Evolutionary conservation across 2,888 invertebrate genomes (phyloP), one percentile per base, ranked within the genome.

Genomic region (Cerastis leucographa): DNA sequence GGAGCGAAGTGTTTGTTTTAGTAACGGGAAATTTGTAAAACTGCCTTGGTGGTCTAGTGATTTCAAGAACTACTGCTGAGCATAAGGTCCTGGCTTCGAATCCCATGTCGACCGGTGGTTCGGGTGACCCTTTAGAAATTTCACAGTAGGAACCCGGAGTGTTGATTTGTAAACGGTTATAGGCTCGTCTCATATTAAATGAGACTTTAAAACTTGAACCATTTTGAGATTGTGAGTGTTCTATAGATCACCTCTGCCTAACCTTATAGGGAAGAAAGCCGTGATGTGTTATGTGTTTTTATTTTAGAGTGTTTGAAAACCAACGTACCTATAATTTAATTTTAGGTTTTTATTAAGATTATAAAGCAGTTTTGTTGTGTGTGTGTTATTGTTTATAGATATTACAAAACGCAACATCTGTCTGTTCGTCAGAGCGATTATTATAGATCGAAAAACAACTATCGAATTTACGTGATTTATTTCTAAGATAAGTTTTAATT

Each of bases 1-100:
- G 19, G n/a, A 70, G 66, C 85, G 51, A 12, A 62, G n/a, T 46
- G 54, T 78, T 76, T 69, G 46, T 59, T 76, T 71, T 49, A 44
- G 1, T 35, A 35, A 35, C 35, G 35, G 35, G 3, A 35, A 35
- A 35, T n/a, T 42, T 14, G 42, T 64, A 25, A 64, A 42, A 25
- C 8, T 42, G 17, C 42, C 14, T 42, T 22, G 11, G n/a, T 54
- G 4, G 11, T 11, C 0, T 46, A 44, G 1, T 46, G 46, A 6
- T 46, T 17, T 0, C 22, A 51, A 51, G 1, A 9, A 17, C 9
- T 3, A 51, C 22, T 11, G 22, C 51, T 4, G 2, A 56, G 14
- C 5, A 56, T 56, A 6, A 25, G 56, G 25, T 25, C 14, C 56
- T 14, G n/a, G 6, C 5, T 56, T 56, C 25, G 56, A 56, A 14